A percentile compares a stretch with the other conserved stretches of the same genome.
phyloP scores from a whole-genome alignment of 2,797 vertebrate species.

The Enteromius afrohamiltoni region DNA sequence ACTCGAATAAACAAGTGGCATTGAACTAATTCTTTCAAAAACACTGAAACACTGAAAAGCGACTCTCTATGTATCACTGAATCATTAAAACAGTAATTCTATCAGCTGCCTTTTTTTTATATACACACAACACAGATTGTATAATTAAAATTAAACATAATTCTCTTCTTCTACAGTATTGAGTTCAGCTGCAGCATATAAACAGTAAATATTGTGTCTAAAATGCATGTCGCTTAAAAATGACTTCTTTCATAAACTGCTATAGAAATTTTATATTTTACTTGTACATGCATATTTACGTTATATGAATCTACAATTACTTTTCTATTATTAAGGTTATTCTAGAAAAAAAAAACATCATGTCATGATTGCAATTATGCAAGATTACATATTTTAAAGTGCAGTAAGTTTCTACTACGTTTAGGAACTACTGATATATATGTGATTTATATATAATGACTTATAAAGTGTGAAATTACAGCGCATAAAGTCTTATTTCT shows the following conservation, averaged over 20 bases:
- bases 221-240: background rate
- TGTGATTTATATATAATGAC: background rate
- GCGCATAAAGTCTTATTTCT: background rate
- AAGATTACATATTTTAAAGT: background rate
- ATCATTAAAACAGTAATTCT: no score
- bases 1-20: background rate
- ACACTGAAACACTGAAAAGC: background rate
- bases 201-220: background rate
- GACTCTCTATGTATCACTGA: background rate
- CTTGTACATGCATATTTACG: background rate
- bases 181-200: background rate
- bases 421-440: background rate
- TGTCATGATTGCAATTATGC: background rate
- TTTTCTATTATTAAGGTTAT: background rate
- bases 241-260: background rate
- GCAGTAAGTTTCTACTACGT: background rate
- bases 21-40: background rate
- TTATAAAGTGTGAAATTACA: background rate
- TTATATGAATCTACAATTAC: background rate
- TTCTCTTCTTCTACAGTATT: no score
- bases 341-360: background rate
- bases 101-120: no score
- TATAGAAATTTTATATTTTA: background rate
- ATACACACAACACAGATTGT: no score
- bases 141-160: no score